Base-by-base conservation (phyloP, 2,113 vertebrate species). In the Zosterops borbonicus region DNA sequence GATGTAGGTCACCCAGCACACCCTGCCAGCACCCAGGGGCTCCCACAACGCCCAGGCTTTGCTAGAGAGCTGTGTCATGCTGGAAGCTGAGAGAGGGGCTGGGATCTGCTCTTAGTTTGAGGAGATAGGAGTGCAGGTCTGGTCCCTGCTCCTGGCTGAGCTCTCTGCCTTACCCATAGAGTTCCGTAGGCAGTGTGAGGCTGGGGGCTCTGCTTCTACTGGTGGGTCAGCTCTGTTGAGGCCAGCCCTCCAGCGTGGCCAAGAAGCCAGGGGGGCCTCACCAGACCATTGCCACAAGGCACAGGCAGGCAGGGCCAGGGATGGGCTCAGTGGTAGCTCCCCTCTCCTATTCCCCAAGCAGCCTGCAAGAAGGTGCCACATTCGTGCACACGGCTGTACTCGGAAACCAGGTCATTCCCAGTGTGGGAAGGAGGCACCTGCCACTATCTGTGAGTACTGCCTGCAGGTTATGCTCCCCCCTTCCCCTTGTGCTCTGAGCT, bases 381-480 rank as follows among this genome's bases (percentile, higher is more conserved):
- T 86, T 98, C 98, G 42, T 99, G 99, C 91, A 99, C 99, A 0
- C 98, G 99, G 69, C 98, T 99, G 65, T 99, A 98, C 96, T 99
- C 98, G 3, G 99, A 99, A 97, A 99, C 98, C 35, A 99, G 98
- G 98, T 98, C 98, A 20, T 97, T 99, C 89, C 99, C 99, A 0
- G 97, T 99, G 89, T 99, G 99, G 99, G 98, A 99, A 97, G 98
- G 98, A 47, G 98, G 98, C 68, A 92, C 98, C 94, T 99, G 98
- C 88, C 99, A 98, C 97, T 99, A 98, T 29, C 92, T 98, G 98
- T 98, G 97, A 98, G 98, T 98, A 97, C 91, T 90, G 83, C 92
- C 85, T 64, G 77, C 4, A 50, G 89, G 89, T 80, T 88, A 70
- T 90, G 85, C 95, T 94, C 39, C 79, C 83, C 84, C 7, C 60